Conservation (phyloP, 2,113 vertebrate species). For the Grus americana region DNA sequence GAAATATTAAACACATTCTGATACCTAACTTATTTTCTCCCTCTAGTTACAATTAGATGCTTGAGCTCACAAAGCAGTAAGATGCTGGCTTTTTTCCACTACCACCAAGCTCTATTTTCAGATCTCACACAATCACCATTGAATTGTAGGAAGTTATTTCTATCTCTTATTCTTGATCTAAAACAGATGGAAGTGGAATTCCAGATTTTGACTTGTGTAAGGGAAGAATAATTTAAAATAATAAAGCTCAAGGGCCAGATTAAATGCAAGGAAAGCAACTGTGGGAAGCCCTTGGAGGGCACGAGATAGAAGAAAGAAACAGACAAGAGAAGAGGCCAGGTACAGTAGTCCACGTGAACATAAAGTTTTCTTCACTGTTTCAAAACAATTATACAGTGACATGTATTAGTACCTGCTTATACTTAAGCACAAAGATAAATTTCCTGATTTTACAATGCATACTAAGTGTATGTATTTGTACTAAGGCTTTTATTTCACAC, state of each 20-base stretch:
- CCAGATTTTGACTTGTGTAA: slow-evolving; percentile 17
- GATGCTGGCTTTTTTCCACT: not conserved
- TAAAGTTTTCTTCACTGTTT: not conserved
- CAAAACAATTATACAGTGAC: not conserved
- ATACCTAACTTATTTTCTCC: not conserved
- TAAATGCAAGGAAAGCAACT: not conserved
- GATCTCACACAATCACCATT: not conserved
- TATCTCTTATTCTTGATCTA: slow-evolving; percentile 12
- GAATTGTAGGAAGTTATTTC: slow-evolving; percentile 1
- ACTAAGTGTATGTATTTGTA: not conserved
- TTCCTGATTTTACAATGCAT: not conserved
- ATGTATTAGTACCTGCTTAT: not conserved
- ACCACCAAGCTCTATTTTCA: not conserved
- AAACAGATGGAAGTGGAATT: slow-evolving; percentile 52
- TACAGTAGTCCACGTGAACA: not conserved
- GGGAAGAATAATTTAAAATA: slow-evolving; percentile 46
- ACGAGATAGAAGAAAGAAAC: not conserved
- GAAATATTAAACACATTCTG: not conserved
- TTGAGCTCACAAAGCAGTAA: not conserved
- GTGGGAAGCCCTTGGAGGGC: not conserved
- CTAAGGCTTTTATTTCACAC: not conserved
- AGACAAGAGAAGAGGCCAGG: not conserved
- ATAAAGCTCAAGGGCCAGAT: slow-evolving; percentile 44
- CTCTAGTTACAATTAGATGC: not conserved
- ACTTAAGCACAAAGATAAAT: not conserved